These are phyloP conservation scores for Mayetiola destructor DNA, from an alignment of 2,888 invertebrate genomes.

Conservation along the genomic window DNA sequence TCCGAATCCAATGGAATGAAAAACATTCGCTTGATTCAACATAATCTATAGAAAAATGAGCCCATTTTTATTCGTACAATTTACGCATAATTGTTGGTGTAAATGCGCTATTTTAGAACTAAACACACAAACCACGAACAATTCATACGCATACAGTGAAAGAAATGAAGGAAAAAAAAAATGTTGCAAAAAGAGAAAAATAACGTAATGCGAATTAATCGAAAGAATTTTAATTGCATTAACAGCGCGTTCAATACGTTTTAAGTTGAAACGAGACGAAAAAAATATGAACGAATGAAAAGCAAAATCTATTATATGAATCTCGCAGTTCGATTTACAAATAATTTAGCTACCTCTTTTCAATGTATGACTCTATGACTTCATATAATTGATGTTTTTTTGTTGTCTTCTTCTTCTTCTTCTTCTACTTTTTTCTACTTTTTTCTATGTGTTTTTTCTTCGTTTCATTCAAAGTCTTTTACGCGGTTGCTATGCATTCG, in stretches of 20 bases:
- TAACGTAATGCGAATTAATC: background rate
- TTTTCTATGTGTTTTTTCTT: background rate
- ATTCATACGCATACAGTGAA: background rate
- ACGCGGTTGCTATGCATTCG: conserved; percentile 1
- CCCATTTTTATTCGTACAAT: background rate
- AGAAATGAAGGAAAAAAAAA: background rate
- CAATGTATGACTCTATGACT: background rate
- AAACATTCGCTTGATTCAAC: background rate
- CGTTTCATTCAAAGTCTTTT: background rate
- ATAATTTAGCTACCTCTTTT: background rate
- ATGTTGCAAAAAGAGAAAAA: no score
- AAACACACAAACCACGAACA: background rate
- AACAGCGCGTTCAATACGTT: conserved; percentile 4
- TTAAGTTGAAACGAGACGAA: background rate
- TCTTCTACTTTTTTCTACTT: background rate
- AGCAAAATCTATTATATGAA: background rate
- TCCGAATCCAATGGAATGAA: background rate
- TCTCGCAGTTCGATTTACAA: no score
- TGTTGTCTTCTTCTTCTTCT: background rate
- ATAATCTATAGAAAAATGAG: no score
- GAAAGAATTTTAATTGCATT: conserved; percentile 12
- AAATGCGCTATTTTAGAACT: background rate
- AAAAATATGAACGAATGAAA: background rate
- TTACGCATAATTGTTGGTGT: background rate
- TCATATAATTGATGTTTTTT: background rate